Conservation (phyloP, 2,797 vertebrate genomes). For the Melanotaenia trifasciata region DNA sequence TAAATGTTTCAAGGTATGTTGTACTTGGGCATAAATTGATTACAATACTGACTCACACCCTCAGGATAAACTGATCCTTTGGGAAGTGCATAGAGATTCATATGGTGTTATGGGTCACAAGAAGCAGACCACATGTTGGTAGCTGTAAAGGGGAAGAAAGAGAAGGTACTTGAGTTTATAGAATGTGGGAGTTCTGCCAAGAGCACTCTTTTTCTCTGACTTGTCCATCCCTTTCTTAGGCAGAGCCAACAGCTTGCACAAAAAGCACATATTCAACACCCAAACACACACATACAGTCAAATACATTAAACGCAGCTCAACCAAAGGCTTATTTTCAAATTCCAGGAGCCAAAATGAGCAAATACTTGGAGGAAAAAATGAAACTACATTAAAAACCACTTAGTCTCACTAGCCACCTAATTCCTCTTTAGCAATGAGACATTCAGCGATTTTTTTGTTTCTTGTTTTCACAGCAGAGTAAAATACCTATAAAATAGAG, state of each 20-base stretch:
- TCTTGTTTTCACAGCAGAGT: constrained; percentile 29
- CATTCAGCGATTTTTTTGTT: constrained; percentile 28
- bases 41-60: constrained; percentile 31
- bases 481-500: constrained; percentile 56
- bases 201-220: constrained; percentile 57
- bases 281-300: constrained; percentile 9
- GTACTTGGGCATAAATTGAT: constrained; percentile 23
- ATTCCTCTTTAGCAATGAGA: constrained; percentile 22
- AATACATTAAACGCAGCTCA: constrained; percentile 29
- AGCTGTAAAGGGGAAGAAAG: constrained; percentile 48
- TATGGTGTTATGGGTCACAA: constrained; percentile 46
- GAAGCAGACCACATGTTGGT: constrained; percentile 59
- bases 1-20: constrained; percentile 26
- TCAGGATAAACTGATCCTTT: constrained; percentile 17
- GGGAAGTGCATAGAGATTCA: constrained; percentile 28
- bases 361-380: constrained; percentile 25
- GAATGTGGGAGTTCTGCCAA: constrained; percentile 68
- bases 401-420: constrained; percentile 13
- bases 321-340: constrained; percentile 21
- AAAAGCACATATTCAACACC: constrained; percentile 16
- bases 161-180: constrained; percentile 66
- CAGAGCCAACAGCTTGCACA: constrained; percentile 48
- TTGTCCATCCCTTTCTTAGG: constrained; percentile 63
- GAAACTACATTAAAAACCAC: constrained; percentile 22
- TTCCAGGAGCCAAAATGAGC: constrained; percentile 19